Evolutionary conservation across 2,797 vertebrate genomes (phyloP).

Genomic region (Salmo trutta): DNA sequence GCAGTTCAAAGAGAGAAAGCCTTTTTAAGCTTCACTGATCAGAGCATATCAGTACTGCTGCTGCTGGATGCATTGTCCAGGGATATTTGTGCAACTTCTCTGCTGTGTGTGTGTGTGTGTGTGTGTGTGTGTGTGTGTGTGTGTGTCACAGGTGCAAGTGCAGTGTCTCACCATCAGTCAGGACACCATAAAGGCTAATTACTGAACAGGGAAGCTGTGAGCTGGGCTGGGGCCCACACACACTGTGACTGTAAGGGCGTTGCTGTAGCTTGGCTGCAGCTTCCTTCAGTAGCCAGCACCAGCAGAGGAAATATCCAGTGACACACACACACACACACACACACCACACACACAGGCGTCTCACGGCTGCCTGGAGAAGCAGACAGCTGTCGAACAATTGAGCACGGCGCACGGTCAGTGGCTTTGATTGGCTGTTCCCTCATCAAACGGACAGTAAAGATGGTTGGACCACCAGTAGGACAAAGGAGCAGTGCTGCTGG

Average conservation of each 20-base stretch:
- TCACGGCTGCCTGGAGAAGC: conserved; percentile 1
- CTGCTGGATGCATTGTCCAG: neutral
- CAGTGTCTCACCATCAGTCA: conserved; percentile 36
- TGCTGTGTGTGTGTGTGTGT: no score
- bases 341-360: neutral
- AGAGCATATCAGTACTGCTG: neutral
- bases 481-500: neutral
- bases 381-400: conserved; percentile 17
- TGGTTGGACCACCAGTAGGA: neutral
- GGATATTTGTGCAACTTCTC: neutral
- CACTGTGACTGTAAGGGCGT: no score
- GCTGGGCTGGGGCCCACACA: no score
- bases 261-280: no score
- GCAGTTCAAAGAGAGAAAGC: neutral
- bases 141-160: conserved; percentile 40
- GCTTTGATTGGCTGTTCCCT: neutral
- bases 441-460: conserved; percentile 12
- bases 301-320: no score
- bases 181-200: conserved; percentile 19
- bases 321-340: no score
- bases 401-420: neutral
- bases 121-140: neutral
- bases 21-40: neutral
- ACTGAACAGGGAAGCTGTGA: neutral
- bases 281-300: neutral